Percentiles rank a stretch among this genome's conserved stretches.
phyloP scores from a whole-genome alignment of 2,888 invertebrate genomes.

The Steinernema scapterisci region DNA sequence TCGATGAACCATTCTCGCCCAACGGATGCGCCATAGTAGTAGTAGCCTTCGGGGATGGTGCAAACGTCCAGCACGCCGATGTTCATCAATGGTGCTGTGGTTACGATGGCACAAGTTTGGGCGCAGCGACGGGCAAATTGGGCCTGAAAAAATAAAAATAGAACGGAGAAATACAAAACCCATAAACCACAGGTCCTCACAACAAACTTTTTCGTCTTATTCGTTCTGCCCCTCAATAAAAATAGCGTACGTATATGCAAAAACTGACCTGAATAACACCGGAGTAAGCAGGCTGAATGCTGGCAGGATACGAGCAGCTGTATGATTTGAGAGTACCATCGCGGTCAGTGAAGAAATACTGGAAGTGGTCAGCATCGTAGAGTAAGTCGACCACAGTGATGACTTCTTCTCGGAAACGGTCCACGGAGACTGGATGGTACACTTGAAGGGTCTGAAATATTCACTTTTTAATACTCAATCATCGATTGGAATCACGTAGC shows the following conservation, averaged over 20 bases:
- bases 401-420: constrained; percentile 53
- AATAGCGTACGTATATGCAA: not conserved
- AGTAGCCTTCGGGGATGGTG: constrained; percentile 65
- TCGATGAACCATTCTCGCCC: constrained; percentile 67
- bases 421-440: constrained; percentile 50
- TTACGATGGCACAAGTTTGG: constrained; percentile 65
- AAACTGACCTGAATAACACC: constrained; percentile 64
- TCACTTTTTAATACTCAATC: constrained; percentile 32
- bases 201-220: no score
- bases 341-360: constrained; percentile 67
- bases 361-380: constrained; percentile 65
- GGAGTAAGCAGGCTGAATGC: constrained; percentile 67
- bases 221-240: no score
- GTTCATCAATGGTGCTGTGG: constrained; percentile 66
- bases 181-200: no score
- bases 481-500: no score
- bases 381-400: constrained; percentile 57
- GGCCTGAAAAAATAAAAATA: constrained; percentile 43
- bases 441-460: constrained; percentile 44
- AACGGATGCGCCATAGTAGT: constrained; percentile 67
- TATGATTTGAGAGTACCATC: constrained; percentile 67
- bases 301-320: constrained; percentile 65
- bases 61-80: constrained; percentile 61
- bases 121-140: constrained; percentile 67
- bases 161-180: not conserved